These are phyloP conservation scores for Euphysa ruthae DNA, from an alignment of 30 jellyfish, hydroid and myxozoan species.

Conservation along the genomic window DNA sequence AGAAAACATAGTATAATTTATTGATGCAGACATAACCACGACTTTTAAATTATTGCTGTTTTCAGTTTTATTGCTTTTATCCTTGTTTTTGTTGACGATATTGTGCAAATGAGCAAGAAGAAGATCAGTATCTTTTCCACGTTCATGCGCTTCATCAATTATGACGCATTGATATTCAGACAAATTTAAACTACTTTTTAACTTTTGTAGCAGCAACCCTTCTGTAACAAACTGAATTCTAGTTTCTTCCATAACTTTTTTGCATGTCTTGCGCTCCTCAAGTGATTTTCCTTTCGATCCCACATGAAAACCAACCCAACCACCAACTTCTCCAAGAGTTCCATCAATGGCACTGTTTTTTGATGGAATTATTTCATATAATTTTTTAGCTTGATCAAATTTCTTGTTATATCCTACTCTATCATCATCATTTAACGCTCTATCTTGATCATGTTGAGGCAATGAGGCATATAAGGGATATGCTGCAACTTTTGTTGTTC, in stretches of 20 bases:
- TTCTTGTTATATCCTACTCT: neutral
- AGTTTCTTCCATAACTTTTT: neutral
- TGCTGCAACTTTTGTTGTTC: neutral
- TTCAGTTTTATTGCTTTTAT: neutral
- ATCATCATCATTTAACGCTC: neutral
- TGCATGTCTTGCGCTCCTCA: neutral
- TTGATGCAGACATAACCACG: conserved; percentile 13
- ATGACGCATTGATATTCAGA: no score
- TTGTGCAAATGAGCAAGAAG: no score
- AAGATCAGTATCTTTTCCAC: no score
- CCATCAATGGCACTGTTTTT: neutral
- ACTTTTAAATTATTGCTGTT: neutral
- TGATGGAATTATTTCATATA: neutral
- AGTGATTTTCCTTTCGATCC: conserved; percentile 3
- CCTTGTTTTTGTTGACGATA: no score
- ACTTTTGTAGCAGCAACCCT: conserved; percentile 4
- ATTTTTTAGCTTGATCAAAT: neutral
- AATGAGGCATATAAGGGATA: neutral
- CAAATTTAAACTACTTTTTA: no score
- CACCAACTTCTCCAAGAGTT: conserved; percentile 1
- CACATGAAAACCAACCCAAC: conserved; percentile 8
- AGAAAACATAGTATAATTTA: neutral
- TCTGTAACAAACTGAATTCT: conserved; percentile 1
- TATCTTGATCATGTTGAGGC: conserved; percentile 4
- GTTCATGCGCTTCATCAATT: no score